These are phyloP conservation scores for Panthera leo DNA, from an alignment of 2,113 vertebrate genomes.

Conservation along the genomic window DNA sequence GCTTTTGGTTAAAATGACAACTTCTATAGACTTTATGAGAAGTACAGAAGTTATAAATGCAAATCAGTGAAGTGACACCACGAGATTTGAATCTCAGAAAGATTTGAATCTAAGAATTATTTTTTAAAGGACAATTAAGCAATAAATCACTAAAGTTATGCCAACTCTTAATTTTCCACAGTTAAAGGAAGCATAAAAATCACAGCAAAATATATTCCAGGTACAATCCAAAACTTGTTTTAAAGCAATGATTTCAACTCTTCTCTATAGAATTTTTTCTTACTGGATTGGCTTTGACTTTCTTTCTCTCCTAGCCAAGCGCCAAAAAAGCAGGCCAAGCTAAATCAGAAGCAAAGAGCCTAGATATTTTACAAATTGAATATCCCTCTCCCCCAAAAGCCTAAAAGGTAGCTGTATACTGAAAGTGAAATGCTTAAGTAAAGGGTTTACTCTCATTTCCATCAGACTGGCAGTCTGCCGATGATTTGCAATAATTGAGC, in stretches of 20 bases:
- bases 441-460: not conserved
- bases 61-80: not conserved
- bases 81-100: not conserved
- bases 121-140: not conserved
- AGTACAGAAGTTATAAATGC: not conserved
- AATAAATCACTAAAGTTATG: not conserved
- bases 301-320: not conserved
- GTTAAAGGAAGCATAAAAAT: slow-evolving; percentile 17
- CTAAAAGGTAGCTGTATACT: not conserved
- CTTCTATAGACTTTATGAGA: not conserved
- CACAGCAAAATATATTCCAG: slow-evolving; percentile 36
- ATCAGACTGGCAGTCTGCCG: slow-evolving; percentile 39
- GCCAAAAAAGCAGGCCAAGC: slow-evolving; percentile 14
- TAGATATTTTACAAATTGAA: slow-evolving; percentile 13
- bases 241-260: slow-evolving; percentile 36
- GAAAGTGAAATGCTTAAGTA: not conserved
- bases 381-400: not conserved
- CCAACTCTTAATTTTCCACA: slow-evolving; percentile 13
- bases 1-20: not conserved
- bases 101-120: not conserved
- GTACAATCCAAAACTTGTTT: slow-evolving; percentile 15
- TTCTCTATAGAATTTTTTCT: not conserved
- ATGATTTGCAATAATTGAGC: not conserved
- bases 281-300: slow-evolving; percentile 6
- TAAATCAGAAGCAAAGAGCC: not conserved